Conservation (phyloP, 2,113 vertebrate species). For the Zeus faber region DNA sequence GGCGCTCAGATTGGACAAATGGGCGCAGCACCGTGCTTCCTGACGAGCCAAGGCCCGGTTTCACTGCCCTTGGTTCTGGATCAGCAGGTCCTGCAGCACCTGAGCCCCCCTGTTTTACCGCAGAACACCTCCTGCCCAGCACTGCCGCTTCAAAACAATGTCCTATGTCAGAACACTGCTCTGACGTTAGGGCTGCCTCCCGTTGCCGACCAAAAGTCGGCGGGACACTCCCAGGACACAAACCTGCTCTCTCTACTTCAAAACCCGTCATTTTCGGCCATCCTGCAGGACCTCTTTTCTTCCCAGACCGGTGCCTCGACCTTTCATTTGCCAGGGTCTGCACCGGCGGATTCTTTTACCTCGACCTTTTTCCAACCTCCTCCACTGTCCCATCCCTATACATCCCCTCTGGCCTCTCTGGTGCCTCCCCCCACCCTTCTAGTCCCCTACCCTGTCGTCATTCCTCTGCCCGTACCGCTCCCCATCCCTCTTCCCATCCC, state of each 20-base stretch:
- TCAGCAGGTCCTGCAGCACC: conserved; percentile 94
- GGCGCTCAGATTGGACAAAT: conserved; percentile 80
- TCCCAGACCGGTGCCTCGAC: conserved; percentile 74
- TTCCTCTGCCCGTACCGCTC: conserved; percentile 91
- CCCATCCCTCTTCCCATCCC: conserved; percentile 92
- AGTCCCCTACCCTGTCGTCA: conserved; percentile 92
- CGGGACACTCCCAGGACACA: conserved; percentile 78
- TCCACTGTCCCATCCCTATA: conserved; percentile 81
- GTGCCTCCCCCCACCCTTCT: conserved; percentile 92
- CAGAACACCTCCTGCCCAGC: conserved; percentile 74
- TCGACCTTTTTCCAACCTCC: conserved; percentile 64
- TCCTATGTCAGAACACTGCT: conserved; percentile 78
- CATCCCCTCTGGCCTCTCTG: conserved; percentile 83
- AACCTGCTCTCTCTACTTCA: conserved; percentile 85
- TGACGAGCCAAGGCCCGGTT: conserved; percentile 87
- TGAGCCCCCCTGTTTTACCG: conserved; percentile 85
- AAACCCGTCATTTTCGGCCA: conserved; percentile 86
- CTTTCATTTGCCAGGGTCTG: conserved; percentile 75
- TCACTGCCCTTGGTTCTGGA: conserved; percentile 91
- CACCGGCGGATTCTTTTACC: conserved; percentile 67
- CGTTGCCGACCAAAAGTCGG: conserved; percentile 79
- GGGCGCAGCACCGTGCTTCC: conserved; percentile 83
- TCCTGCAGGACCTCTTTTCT: conserved; percentile 92
- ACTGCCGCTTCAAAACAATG: conserved; percentile 77
- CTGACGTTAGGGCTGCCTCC: conserved; percentile 72